These are phyloP conservation scores for Leontopithecus rosalia DNA, from an alignment of 2,797 vertebrate species.

Conservation along the genomic window DNA sequence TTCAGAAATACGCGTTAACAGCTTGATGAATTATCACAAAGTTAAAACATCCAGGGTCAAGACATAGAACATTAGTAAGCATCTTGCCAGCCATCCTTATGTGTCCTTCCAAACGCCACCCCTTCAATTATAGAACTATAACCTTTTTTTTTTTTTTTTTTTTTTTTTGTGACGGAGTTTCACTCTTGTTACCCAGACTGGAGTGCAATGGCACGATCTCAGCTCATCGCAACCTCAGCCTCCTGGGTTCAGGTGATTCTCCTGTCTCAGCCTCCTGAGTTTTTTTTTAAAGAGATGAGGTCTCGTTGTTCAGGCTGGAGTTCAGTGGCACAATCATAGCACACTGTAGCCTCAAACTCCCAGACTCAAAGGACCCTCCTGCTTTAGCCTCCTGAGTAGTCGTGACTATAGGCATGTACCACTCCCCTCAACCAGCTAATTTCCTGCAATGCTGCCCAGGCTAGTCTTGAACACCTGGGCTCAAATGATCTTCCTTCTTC, in stretches of 20 bases:
- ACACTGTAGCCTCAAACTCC: not conserved
- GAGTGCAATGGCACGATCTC: no score
- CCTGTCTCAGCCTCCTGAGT: no score
- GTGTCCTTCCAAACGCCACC: not conserved
- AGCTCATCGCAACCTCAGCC: no score
- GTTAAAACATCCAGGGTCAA: constrained; percentile 23
- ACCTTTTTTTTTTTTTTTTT: not conserved
- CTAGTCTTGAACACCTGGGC: not conserved
- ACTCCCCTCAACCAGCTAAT: not conserved
- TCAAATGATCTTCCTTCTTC: not conserved
- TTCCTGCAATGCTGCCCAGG: not conserved
- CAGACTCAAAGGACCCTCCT: not conserved
- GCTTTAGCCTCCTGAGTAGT: not conserved
- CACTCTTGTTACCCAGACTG: no score
- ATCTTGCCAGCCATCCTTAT: not conserved
- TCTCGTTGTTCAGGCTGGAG: not conserved
- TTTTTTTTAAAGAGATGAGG: not conserved
- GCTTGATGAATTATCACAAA: constrained; percentile 40
- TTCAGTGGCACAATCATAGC: not conserved
- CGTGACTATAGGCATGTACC: not conserved
- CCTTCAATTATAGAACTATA: not conserved
- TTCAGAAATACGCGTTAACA: constrained; percentile 29
- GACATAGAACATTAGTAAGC: not conserved
- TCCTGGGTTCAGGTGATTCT: no score
- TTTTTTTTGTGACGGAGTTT: not conserved